Base-by-base conservation (phyloP, 1,140 invertebrate species). In the Trigoniulus corallinus region DNA sequence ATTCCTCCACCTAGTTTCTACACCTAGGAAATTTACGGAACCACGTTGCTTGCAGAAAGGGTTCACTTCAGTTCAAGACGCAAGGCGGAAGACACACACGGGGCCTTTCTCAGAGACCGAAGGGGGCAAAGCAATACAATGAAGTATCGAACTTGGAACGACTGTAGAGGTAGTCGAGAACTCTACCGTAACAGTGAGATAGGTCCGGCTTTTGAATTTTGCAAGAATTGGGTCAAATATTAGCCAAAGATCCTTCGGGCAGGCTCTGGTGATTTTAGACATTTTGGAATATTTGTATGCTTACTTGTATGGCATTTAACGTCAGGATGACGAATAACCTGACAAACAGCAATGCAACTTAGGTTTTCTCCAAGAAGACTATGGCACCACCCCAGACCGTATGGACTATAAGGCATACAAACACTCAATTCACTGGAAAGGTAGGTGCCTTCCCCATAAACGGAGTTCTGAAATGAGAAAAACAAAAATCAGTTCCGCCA, bases 391-490 rank as follows among this genome's bases (percentile, higher is more conserved):
- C 75, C 75, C 54, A 76, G 74, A 0, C 80, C 77, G 43, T 72
- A 71, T 15, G 79, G 80, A 62, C 80, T 81, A 58, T 78, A 81
- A 10, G 72, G 71, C 46, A 85, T 61, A 60, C 76, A 79, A 21
- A 81, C 69, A 54, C 72, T 74, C 60, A 84, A 66, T 64, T 86
- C 80, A 58, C 75, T 74, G 1, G 80, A 81, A 41, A 86, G 64
- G 62, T 85, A 84, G 53, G 82, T 79, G 37, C 83, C 81, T 63
- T 77, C 76, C 10, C 82, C 81, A 72, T 79, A 80, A 25, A 81
- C 57, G 12, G 73, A 72, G 48, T 72, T 76, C 81, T 82, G 60
- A 27, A 26, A 13, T 47, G 25, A 12, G 27, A 47, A 15, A 34
- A 34, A 34, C 7, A 7, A 15, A 7, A 34, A 34, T 7, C 29